Evolutionary conservation across 1,140 invertebrate species (phyloP), one percentile per base, ranked within the genome.

Genomic region (Heliothis virescens): DNA sequence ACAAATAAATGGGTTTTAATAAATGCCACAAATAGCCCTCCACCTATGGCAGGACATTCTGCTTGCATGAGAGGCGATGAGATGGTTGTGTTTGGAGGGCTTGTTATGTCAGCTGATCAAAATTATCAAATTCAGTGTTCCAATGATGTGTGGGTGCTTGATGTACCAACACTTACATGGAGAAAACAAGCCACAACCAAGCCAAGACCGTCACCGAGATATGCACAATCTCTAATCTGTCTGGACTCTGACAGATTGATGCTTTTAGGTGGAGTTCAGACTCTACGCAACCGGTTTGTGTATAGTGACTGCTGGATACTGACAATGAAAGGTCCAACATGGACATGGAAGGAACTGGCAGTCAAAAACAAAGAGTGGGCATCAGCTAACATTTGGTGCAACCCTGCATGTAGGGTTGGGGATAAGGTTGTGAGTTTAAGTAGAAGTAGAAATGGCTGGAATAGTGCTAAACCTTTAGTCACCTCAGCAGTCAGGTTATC

Each of bases 31-130:
- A 91, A 96, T 67, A 95, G 95, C 67, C 98, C 96, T 75, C 98
- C 96, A 55, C 97, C 98, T 1, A 97, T 97, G 90, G 97, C 98
- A 59, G 99, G 98, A 11, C 99, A 99, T 95, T 99, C 98, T n/a
- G 98, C 98, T 12, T 97, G 97, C 53, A 96, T 99, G 78, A 97
- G 98, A 91, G 96, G 96, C 62, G 96, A 99, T 95, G 95, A 96
- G 62, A 99, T 99, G 98, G 96, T 99, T 60, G 96, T 99, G 15
- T 99, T 99, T 96, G 98, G 98, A 62, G 98, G 98, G 34, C 94
- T 95, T 41, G 89, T 93, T 13, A 94, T 94, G 89, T 89, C 92
- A 65, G 84, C 92, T 62, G 85, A 83, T 41, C 79, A 95, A 91
- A 88, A 95, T 90, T 88, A 95, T 94, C 85, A 96, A 95, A 89